Evolutionary conservation across 2,888 invertebrate genomes (phyloP), one percentile per base, ranked within the genome.

Genomic region (Chaitophorus viminalis): DNA sequence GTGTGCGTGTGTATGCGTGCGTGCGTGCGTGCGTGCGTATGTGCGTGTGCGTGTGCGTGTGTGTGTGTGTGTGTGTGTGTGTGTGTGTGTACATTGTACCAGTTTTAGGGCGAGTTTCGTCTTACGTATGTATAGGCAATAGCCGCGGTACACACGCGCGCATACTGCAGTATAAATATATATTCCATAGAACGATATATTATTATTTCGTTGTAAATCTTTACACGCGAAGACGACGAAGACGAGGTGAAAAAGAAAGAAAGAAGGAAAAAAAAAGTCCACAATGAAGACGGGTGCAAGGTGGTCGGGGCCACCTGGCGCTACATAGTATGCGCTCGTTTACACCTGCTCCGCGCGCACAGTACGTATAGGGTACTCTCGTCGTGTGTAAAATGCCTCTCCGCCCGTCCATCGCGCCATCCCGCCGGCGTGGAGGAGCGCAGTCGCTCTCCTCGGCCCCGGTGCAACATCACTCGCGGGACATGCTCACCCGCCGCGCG

Each of bases 261-360:
- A 54, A 54, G 1, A 54, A 54, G 2, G 4, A 60, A 21, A 29
- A 31, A n/a, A 72, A 18, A 60, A 76, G 14, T 65, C 31, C 60
- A 76, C 83, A 84, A 75, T 76, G 75, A 84, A 75, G 83, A 84
- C 83, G 75, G 83, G 75, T 25, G 83, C 83, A 84, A 84, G 83
- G 83, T 84, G 83, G 83, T 84, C 83, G 83, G 83, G 39, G 75
- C 83, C 83, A 84, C 83, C 83, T 84, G 83, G 83, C 83, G 83
- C 83, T 84, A n/a, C n/a, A 21, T 21, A 8, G n/a, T 25, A 65
- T n/a, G 9, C 39, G 25, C n/a, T 76, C 46, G 76, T 76, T 76
- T 76, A 76, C 76, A 76, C 76, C 76, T 76, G 76, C 76, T 76
- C 76, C 17, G n/a, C 76, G 25, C 39, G 25, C 25, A 8, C 3